Conservation (phyloP, 2,797 vertebrate genomes). For the Ispidina picta region DNA sequence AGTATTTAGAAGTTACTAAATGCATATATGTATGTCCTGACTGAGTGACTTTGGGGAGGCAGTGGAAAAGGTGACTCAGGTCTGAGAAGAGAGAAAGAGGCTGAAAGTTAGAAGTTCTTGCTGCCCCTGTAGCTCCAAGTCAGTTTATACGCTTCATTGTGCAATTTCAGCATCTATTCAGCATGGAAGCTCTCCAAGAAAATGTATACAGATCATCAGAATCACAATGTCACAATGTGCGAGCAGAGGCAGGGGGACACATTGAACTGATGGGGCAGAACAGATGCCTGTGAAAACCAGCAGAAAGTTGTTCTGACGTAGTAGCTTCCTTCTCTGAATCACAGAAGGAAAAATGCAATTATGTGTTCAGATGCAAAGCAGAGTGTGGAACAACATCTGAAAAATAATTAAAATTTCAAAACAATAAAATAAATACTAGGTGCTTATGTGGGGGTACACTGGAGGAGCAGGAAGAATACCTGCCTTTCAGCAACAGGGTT, state of each 20-base stretch:
- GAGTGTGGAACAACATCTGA: neutral
- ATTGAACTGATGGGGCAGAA: rapidly evolving
- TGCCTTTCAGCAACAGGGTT: neutral
- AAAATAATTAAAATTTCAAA: neutral
- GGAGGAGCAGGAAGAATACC: neutral
- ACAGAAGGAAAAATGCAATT: neutral
- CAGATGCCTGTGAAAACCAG: neutral
- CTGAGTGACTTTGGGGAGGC: neutral
- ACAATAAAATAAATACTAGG: neutral
- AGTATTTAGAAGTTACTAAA: neutral
- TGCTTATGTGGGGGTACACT: neutral
- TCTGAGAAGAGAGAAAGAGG: neutral
- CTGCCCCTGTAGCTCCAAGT: neutral
- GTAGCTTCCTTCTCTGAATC: neutral
- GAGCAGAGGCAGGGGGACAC: neutral
- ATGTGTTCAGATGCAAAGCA: neutral
- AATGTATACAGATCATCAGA: neutral
- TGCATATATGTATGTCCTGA: neutral
- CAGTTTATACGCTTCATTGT: too few species aligned
- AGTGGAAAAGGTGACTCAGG: neutral
- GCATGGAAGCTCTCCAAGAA: neutral
- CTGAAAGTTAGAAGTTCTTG: neutral
- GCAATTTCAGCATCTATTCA: neutral
- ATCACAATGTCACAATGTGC: rapidly evolving
- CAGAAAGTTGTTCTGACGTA: neutral